Conservation (phyloP, 2,797 vertebrate species). For the Nothura maculosa region DNA sequence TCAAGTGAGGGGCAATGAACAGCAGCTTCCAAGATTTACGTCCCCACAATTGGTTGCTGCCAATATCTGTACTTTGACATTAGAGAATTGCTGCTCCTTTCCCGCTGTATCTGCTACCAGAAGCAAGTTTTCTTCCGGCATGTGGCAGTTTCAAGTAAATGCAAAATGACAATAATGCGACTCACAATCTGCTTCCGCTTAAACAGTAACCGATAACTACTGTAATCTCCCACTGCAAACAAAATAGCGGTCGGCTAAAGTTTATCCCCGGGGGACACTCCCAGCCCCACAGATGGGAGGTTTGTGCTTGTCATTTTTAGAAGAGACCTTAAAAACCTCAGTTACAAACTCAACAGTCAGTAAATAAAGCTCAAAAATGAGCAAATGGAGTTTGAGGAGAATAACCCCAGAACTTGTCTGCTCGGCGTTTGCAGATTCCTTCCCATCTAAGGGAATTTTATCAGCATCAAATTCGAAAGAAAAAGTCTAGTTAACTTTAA, state of each 20-base stretch:
- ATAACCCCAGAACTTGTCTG: background rate
- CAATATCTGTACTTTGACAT: background rate
- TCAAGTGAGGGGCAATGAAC: background rate
- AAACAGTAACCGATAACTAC: background rate
- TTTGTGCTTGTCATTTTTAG: slow-evolving; percentile 3
- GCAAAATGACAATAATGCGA: background rate
- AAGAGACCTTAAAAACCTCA: background rate
- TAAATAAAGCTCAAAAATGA: background rate
- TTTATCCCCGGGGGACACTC: background rate
- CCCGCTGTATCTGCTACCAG: background rate
- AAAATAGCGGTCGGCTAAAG: background rate
- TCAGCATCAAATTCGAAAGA: background rate
- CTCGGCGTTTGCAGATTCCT: background rate
- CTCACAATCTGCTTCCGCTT: background rate
- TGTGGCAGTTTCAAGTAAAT: background rate
- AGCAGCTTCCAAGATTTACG: background rate
- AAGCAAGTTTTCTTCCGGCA: background rate
- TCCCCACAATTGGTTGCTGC: background rate
- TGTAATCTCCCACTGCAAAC: no score
- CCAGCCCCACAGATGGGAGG: background rate
- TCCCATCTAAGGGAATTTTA: background rate
- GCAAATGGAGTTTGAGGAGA: no score
- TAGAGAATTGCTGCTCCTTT: background rate
- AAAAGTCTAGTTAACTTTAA: background rate
- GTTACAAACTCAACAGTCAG: background rate